Percentiles rank a stretch among this genome's conserved stretches.
Conservation (phyloP, 1,140 invertebrate genomes). For the Bombus consobrinus region DNA sequence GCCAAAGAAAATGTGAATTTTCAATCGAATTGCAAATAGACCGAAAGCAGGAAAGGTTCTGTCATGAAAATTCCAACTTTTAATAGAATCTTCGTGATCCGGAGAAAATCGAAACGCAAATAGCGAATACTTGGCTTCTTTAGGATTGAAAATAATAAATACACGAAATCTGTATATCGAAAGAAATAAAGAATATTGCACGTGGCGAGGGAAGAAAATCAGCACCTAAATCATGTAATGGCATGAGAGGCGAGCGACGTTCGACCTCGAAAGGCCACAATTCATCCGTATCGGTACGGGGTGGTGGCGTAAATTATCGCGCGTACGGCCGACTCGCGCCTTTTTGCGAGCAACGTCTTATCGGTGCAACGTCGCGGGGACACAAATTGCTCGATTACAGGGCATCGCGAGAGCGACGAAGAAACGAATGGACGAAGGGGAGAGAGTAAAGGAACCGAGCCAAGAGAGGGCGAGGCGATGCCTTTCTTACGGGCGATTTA, state of each 20-base stretch:
- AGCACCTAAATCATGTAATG: not conserved
- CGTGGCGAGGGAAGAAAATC: not conserved
- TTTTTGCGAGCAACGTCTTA: not conserved
- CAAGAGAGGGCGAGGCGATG: not conserved
- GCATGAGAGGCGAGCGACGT: constrained; percentile 1
- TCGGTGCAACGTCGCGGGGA: constrained; percentile 10
- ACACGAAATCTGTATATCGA: too few relatives aligned
- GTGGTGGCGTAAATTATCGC: constrained; percentile 32
- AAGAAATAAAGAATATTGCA: not conserved
- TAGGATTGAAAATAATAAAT: not conserved
- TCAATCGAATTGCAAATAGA: too few relatives aligned
- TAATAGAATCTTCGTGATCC: too few relatives aligned
- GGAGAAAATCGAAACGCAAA: too few relatives aligned
- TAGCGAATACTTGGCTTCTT: not conserved
- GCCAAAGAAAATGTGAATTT: too few relatives aligned
- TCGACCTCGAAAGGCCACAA: constrained; percentile 8
- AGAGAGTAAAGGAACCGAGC: not conserved
- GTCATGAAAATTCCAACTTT: too few relatives aligned
- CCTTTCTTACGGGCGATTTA: constrained; percentile 33
- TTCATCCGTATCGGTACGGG: constrained; percentile 19
- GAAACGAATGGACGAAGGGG: not conserved
- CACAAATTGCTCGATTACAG: constrained; percentile 24
- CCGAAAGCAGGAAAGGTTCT: too few relatives aligned
- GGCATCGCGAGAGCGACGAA: not conserved
- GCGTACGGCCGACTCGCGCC: not conserved